A percentile compares a stretch with the other conserved stretches of the same genome.
phyloP scores from a whole-genome alignment of 2,797 vertebrate genomes.

The Crax fasciolata region DNA sequence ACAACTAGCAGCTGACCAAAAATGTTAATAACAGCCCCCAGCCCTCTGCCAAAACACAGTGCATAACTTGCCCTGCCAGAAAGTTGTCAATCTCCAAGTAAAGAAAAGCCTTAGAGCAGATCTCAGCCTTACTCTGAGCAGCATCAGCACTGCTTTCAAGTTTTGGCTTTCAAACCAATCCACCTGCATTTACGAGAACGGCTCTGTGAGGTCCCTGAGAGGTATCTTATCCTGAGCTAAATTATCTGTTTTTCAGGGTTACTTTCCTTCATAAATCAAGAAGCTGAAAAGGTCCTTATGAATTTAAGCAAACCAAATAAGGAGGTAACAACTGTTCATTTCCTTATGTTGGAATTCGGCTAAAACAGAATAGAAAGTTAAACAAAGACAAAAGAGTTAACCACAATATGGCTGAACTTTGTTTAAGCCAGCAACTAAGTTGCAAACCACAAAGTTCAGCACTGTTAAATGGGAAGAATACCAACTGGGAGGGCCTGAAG shows the following conservation, averaged over 20 bases:
- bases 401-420: not conserved
- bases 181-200: not conserved
- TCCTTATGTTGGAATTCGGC: not conserved
- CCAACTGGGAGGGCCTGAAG: not conserved
- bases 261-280: not conserved
- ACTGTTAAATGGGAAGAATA: not conserved
- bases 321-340: not conserved
- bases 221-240: not conserved
- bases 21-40: not conserved
- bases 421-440: not conserved
- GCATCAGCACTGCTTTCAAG: not conserved
- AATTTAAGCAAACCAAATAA: not conserved
- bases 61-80: not conserved
- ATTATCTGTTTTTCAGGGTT: not conserved
- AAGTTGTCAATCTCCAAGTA: not conserved
- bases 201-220: not conserved
- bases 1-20: not conserved
- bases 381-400: not conserved
- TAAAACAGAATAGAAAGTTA: not conserved
- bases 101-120: not conserved
- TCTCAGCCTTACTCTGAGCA: accelerated
- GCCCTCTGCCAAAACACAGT: not conserved
- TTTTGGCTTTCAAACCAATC: not conserved
- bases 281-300: not conserved
- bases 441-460: not conserved